Percentiles rank a stretch among this genome's conserved stretches.
phyloP scores from a whole-genome alignment of 2,888 invertebrate genomes.

The Linnaemya tessellans region DNA sequence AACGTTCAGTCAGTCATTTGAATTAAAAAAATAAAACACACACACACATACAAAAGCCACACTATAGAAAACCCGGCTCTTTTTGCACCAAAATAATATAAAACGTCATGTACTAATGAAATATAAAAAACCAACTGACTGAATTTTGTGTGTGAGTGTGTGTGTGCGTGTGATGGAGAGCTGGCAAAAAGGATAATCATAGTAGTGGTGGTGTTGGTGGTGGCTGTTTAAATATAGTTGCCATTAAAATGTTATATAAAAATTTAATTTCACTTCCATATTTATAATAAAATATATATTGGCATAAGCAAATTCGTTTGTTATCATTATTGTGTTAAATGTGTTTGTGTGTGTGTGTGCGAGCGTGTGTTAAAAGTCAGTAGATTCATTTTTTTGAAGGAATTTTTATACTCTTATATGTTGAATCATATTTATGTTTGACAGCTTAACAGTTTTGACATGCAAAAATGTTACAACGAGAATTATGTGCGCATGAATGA shows the following conservation, averaged over 20 bases:
- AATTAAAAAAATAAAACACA: constrained; percentile 16
- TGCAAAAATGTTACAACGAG: constrained; percentile 36
- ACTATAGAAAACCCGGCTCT: constrained; percentile 26
- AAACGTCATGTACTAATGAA: constrained; percentile 9
- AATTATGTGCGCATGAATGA: constrained; percentile 58
- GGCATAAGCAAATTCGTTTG: constrained; percentile 47
- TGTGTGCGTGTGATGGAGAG: background rate
- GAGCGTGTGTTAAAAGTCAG: background rate
- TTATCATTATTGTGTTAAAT: constrained; percentile 35
- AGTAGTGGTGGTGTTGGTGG: constrained; percentile 4
- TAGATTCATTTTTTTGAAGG: constrained; percentile 3
- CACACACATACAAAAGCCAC: background rate
- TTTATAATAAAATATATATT: constrained; percentile 9
- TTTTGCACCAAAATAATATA: constrained; percentile 33
- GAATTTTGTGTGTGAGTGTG: constrained; percentile 15
- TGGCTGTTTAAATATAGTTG: constrained; percentile 14
- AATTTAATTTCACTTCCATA: constrained; percentile 35
- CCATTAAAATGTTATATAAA: constrained; percentile 22
- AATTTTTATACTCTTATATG: constrained; percentile 29
- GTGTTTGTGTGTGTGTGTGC: background rate
- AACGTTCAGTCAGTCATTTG: constrained; percentile 31
- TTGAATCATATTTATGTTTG: constrained; percentile 4
- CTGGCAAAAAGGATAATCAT: constrained; percentile 41
- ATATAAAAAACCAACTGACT: constrained; percentile 3
- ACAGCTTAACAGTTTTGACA: constrained; percentile 58